Conservation (phyloP, 53 echinoderm and acorn worm species). For the Arbacia lixula region DNA sequence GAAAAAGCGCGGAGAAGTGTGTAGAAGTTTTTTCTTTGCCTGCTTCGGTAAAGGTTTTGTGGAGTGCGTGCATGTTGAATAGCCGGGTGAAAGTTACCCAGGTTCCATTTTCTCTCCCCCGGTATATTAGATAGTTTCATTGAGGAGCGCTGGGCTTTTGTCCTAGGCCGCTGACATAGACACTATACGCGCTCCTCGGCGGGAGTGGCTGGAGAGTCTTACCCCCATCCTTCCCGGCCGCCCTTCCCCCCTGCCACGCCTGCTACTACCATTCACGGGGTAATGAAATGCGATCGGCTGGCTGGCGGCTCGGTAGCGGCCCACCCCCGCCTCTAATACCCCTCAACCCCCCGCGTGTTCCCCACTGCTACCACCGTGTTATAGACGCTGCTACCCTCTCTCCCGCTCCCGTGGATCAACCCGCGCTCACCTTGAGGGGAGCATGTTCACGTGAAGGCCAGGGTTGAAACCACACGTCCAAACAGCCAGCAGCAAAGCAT, state of each 20-base stretch:
- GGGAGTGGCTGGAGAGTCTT: slow-evolving; percentile 12
- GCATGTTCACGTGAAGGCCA: no score
- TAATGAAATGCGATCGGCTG: slow-evolving; percentile 40
- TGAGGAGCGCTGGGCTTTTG: background rate
- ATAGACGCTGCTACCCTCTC: no score
- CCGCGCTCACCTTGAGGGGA: no score
- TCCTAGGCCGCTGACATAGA: slow-evolving; percentile 10
- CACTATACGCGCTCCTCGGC: background rate
- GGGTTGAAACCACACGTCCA: no score
- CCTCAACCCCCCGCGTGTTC: slow-evolving; percentile 11
- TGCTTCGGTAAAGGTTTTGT: background rate
- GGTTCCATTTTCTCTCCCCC: background rate
- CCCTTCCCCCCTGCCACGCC: background rate
- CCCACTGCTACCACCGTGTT: background rate
- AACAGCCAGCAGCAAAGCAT: no score
- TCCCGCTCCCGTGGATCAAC: no score
- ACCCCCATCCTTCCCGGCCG: background rate
- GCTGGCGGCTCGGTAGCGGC: slow-evolving; percentile 22
- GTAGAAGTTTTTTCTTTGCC: background rate
- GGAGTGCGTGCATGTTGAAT: background rate
- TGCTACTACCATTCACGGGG: background rate
- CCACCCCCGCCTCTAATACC: slow-evolving; percentile 14
- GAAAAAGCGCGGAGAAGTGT: background rate
- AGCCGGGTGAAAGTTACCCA: slow-evolving; percentile 18
- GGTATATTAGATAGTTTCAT: background rate